These are phyloP conservation scores for Drosophila robusta DNA, from an alignment of 2,888 invertebrate genomes.

Conservation along the genomic window DNA sequence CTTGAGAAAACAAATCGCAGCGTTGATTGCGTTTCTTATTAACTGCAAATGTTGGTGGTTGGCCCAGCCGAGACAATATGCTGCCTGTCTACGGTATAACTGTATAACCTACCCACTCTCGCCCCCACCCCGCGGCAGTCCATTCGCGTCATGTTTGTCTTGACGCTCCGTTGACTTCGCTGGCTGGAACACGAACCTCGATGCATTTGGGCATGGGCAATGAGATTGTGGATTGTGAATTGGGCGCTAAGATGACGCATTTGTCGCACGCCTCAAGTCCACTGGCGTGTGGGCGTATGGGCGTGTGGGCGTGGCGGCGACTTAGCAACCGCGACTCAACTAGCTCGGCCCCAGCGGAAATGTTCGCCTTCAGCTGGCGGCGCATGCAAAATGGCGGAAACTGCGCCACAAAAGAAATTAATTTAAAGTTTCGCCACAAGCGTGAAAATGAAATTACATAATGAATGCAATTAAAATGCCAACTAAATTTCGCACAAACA, in stretches of 20 bases:
- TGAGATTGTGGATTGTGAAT: constrained; percentile 14
- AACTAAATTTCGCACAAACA: constrained; percentile 43
- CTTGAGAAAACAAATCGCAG: constrained; percentile 83
- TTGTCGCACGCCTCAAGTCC: constrained; percentile 9
- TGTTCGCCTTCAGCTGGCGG: constrained; percentile 19
- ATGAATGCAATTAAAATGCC: constrained; percentile 80
- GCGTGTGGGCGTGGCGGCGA: constrained; percentile 35
- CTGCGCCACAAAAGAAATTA: constrained; percentile 74
- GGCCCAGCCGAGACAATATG: constrained; percentile 71
- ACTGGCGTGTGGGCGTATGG: constrained; percentile 18
- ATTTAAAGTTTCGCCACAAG: constrained; percentile 75
- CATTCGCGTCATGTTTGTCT: constrained; percentile 74
- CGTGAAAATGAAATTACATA: constrained; percentile 79
- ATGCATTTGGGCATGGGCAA: constrained; percentile 43
- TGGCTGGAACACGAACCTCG: constrained; percentile 62
- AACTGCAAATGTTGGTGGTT: constrained; percentile 66
- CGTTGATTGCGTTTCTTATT: constrained; percentile 83
- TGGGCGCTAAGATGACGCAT: constrained; percentile 55
- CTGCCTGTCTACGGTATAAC: constrained; percentile 52
- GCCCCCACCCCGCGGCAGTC: not conserved
- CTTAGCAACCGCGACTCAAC: constrained; percentile 45
- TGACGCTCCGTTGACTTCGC: constrained; percentile 78
- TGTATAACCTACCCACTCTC: not conserved
- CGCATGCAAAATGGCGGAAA: constrained; percentile 71
- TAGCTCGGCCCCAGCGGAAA: constrained; percentile 49